Base-by-base conservation (phyloP, 2,113 vertebrate genomes). In the Desmodus rotundus region DNA sequence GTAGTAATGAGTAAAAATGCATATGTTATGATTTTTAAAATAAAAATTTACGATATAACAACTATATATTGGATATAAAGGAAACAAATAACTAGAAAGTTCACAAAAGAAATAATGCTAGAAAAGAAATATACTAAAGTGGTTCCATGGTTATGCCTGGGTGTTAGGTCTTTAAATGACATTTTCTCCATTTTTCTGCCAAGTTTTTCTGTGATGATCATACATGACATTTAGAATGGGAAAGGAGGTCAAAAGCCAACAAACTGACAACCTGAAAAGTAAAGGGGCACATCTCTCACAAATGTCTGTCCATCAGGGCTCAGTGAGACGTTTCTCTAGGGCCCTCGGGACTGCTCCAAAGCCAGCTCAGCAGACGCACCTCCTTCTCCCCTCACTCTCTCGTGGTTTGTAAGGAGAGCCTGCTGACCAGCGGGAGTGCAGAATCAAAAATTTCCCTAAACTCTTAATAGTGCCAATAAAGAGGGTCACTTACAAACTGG, bases 201-300 rank as follows among this genome's bases (percentile, higher is more conserved):
- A n/a, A 47, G 24, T 61, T 87, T 87, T 84, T 67, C 52, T 67
- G 14, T 36, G 17, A 83, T 65, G 78, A 70, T 33, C 50, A 13
- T 19, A 12, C 31, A 43, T 41, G 22, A 72, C 15, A 65, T 47
- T 43, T 63, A 10, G 38, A 77, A 63, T 50, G 33, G 31, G 45
- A 65, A 89, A 70, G 43, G 33, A 93, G 38, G 56, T n/a, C 43
- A 89, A 92, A 89, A 68, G 52, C 15, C 74, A 78, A 76, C 7
- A 52, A 74, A 73, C 11, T 5, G 19, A 54, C 28, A 43, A 36
- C 17, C 4, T 3, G 36, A 58, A 89, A 43, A 33, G 36, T 26
- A 45, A 68, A 80, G 50, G 45, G n/a, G 17, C n/a, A 54, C 9
- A 2, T 17, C 31, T 61, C 68, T 87, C 45, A n/a, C 41, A 24